Conservation (phyloP, 1,140 invertebrate genomes). For the Hyles vespertilio region DNA sequence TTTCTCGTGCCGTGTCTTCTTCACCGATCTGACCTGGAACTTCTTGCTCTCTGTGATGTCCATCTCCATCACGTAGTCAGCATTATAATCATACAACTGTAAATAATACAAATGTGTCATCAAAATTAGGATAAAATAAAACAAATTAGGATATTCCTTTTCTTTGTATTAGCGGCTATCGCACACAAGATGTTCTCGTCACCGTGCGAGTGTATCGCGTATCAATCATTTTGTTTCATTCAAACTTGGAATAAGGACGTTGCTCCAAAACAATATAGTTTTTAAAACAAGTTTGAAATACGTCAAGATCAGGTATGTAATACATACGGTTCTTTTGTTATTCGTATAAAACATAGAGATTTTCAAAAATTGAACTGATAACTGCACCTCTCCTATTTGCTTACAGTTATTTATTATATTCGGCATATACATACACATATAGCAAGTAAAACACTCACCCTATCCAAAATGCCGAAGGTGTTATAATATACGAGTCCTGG, state of each 20-base stretch:
- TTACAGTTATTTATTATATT: neutral
- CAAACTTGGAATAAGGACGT: too few species aligned
- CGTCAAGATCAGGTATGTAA: neutral
- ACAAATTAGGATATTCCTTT: too few species aligned
- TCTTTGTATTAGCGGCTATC: too few species aligned
- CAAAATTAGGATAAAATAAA: too few species aligned
- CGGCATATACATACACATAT: too few species aligned
- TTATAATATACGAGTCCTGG: constrained; percentile 8
- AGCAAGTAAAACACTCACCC: constrained; percentile 3
- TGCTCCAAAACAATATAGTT: too few species aligned
- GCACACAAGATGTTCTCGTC: too few species aligned
- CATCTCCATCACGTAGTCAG: constrained; percentile 34
- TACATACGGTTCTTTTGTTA: neutral
- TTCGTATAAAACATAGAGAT: neutral
- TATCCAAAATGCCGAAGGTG: constrained; percentile 9
- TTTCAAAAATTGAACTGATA: neutral
- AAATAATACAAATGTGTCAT: constrained; percentile 9
- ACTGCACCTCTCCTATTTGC: neutral
- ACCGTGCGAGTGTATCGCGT: too few species aligned
- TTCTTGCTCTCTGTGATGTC: constrained; percentile 30
- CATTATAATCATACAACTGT: constrained; percentile 46
- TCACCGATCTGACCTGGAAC: constrained; percentile 54
- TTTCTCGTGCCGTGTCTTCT: constrained; percentile 25
- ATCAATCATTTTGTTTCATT: too few species aligned
- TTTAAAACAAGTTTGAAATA: neutral